Conservation (phyloP, 2,888 invertebrate genomes). For the Nebria salina region DNA sequence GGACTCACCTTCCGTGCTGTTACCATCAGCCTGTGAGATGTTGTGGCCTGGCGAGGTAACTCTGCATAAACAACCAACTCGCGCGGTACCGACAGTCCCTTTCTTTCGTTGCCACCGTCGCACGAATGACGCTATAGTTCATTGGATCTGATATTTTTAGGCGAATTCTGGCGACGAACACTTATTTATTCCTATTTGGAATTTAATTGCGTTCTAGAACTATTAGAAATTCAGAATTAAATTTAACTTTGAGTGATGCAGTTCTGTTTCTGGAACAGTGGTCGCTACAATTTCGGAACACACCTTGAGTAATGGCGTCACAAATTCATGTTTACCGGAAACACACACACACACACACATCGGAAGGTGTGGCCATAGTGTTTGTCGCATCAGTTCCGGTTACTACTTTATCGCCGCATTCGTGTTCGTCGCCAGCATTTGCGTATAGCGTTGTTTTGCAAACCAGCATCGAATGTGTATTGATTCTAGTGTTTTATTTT, state of each 20-base stretch:
- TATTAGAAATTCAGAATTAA: no score
- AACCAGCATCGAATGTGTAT: not conserved
- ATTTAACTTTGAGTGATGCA: no score
- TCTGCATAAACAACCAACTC: constrained; percentile 53
- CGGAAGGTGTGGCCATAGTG: not conserved
- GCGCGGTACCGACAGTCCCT: constrained; percentile 33
- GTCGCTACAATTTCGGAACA: not conserved
- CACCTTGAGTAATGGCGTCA: not conserved
- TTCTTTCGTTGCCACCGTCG: constrained; percentile 16
- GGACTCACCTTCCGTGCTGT: constrained; percentile 78
- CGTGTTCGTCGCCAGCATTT: not conserved
- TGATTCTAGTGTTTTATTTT: not conserved
- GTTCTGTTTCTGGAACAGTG: not conserved
- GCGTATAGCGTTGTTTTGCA: not conserved
- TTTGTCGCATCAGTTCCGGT: not conserved
- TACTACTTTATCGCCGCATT: not conserved
- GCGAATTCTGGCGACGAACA: not conserved
- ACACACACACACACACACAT: not conserved
- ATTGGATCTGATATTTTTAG: not conserved
- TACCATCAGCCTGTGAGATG: constrained; percentile 88
- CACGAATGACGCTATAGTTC: not conserved
- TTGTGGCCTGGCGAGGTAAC: constrained; percentile 79
- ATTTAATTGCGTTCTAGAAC: no score
- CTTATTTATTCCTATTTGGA: not conserved
- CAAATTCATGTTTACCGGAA: not conserved